A percentile compares a stretch with the other conserved stretches of the same genome.
These are phyloP conservation scores for Atractosteus spatula DNA, from an alignment of 2,113 vertebrate genomes.

Conservation along the genomic window DNA sequence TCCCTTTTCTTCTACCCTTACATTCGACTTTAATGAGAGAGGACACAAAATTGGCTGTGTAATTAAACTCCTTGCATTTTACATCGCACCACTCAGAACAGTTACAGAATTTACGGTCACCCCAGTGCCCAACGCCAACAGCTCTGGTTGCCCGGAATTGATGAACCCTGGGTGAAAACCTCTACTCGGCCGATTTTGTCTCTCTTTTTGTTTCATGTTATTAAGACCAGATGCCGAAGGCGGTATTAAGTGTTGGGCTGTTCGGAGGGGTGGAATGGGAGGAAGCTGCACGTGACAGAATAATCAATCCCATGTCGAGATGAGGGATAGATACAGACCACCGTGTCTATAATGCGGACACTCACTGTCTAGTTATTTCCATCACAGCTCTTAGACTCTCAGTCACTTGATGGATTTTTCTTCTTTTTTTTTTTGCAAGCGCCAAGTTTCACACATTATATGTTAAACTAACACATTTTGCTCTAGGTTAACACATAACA, in stretches of 20 bases:
- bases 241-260: slow-evolving; percentile 20
- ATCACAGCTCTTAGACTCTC: not conserved
- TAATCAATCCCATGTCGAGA: slow-evolving; percentile 39
- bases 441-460: slow-evolving; percentile 22
- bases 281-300: slow-evolving; percentile 33
- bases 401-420: not conserved
- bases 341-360: slow-evolving; percentile 18
- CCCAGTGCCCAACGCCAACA: not conserved
- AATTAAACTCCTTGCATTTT: not conserved
- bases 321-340: slow-evolving; percentile 42
- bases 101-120: too few species aligned
- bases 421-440: slow-evolving; percentile 9
- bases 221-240: slow-evolving; percentile 44
- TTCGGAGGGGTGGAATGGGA: slow-evolving; percentile 16
- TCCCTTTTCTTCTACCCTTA: too few species aligned
- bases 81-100: slow-evolving; percentile 13
- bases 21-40: too few species aligned
- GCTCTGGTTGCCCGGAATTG: slow-evolving; percentile 27
- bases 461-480: slow-evolving; percentile 24
- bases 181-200: slow-evolving; percentile 27
- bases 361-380: slow-evolving; percentile 18
- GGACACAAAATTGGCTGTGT: too few species aligned
- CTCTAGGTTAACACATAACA: slow-evolving; percentile 14
- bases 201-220: slow-evolving; percentile 26
- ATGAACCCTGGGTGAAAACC: slow-evolving; percentile 33